Base-by-base conservation (phyloP, 2,797 vertebrate species). In the Crenuchus spilurus region DNA sequence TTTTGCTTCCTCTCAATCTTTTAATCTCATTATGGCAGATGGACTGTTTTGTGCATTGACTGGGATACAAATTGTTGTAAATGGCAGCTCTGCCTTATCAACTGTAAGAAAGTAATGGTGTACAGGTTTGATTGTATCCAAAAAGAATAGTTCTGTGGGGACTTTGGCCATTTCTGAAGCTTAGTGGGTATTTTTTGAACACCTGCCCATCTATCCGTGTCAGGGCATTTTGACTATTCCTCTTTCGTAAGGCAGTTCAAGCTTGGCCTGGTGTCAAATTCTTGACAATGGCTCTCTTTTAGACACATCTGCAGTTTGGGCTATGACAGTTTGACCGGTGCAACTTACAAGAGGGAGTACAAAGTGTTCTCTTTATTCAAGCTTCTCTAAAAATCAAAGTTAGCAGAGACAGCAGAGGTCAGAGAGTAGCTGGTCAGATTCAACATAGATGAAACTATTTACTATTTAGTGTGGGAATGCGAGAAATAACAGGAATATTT, bases 41-140 rank as follows among this genome's bases (percentile, higher is more conserved):
- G 30, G 4, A 55, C 31, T 55, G 52, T 33, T 55, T 54, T 55
- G 57, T 60, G 33, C 57, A 39, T 13, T 60, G 57, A 60, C 33
- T 37, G 13, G 57, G 33, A 60, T 39, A 24, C 30, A 60, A 14
- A 4, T 60, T 13, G 1, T 60, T 64, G 18, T 37, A 55, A 10
- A 73, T 73, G 46, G 39, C 30, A 14, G 13, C 48, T 11, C 48
- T 42, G 20, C 54, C 33, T 1, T 72, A 24, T 64, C 61, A 55
- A 14, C 49, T 10, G 13, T 37, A 20, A 33, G 49, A 55, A 73
- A 73, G 49, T 44, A 55, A 72, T 52, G 37, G 49, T 72, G 39
- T 7, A 64, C 49, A 13, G 8, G 31, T 72, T 52, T 60, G 18
- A 60, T 4, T 22, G 18, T 18, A 22, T 13, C 46, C 26, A 54